phyloP scores from a whole-genome alignment of 2,888 invertebrate species.

The Pollenia labialis region DNA sequence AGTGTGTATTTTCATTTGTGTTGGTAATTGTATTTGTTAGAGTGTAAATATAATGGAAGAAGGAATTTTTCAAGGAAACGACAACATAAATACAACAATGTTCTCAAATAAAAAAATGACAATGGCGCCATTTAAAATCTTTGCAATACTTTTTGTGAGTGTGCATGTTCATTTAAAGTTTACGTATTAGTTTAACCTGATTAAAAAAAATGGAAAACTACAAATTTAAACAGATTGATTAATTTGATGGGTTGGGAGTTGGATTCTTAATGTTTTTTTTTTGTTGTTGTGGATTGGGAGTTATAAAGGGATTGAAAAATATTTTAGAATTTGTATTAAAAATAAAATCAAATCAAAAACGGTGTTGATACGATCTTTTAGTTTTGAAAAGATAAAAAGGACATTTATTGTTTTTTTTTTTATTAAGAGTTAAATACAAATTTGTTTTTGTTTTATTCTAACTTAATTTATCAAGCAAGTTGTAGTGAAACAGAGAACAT shows the following conservation, averaged over 20 bases:
- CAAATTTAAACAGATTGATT: slow-evolving; percentile 31
- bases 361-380: no score
- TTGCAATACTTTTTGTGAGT: not conserved
- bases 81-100: slow-evolving; percentile 23
- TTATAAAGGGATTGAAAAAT: no score
- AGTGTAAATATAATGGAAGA: slow-evolving; percentile 41
- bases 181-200: slow-evolving; percentile 33
- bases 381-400: no score
- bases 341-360: no score
- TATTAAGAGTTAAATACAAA: no score
- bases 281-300: not conserved
- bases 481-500: no score
- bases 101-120: slow-evolving; percentile 5
- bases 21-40: slow-evolving; percentile 36
- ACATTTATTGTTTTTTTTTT: no score
- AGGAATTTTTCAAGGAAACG: slow-evolving; percentile 32
- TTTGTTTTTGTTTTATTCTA: no score
- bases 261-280: not conserved
- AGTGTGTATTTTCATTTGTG: slow-evolving; percentile 26
- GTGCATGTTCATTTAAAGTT: slow-evolving; percentile 11
- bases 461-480: no score
- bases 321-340: no score
- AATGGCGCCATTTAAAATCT: slow-evolving; percentile 36
- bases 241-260: slow-evolving; percentile 17
- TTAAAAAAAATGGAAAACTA: slow-evolving; percentile 3